phyloP scores from a whole-genome alignment of 2,113 vertebrate species.

The Jaculus jaculus region DNA sequence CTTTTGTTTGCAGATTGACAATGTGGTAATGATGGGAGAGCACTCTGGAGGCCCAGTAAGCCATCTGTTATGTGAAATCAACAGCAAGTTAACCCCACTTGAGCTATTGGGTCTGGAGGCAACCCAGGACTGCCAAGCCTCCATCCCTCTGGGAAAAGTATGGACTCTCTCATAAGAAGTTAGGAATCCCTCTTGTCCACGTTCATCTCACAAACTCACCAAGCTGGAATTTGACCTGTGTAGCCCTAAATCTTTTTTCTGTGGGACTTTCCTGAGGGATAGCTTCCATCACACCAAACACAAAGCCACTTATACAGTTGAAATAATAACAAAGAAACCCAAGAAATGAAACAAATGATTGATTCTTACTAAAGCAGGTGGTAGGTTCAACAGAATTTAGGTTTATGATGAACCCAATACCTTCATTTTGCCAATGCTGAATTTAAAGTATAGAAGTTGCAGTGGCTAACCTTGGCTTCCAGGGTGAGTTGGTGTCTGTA shows the following conservation, averaged over 20 bases:
- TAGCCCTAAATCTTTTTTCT: slow-evolving; percentile 69
- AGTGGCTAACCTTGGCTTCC: background rate
- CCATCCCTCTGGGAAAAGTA: background rate
- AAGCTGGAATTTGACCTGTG: slow-evolving; percentile 56
- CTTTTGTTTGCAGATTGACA: slow-evolving; percentile 70
- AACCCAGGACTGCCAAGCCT: slow-evolving; percentile 7
- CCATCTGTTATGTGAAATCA: slow-evolving; percentile 54
- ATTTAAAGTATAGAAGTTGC: background rate
- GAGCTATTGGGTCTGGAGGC: background rate
- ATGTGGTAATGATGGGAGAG: slow-evolving; percentile 39
- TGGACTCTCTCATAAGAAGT: slow-evolving; percentile 5
- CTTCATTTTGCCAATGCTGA: background rate
- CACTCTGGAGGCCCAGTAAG: slow-evolving; percentile 31
- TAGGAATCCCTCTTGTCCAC: slow-evolving; percentile 33
- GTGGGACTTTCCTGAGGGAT: slow-evolving; percentile 45
- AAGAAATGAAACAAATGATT: background rate
- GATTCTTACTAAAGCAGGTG: background rate
- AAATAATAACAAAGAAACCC: slow-evolving; percentile 27
- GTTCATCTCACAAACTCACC: slow-evolving; percentile 55
- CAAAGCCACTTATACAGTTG: background rate
- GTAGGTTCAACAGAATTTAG: background rate
- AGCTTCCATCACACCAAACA: background rate
- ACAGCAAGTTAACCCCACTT: slow-evolving; percentile 47
- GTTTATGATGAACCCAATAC: background rate
- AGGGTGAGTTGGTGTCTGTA: background rate